Evolutionary conservation across 2,113 vertebrate genomes (phyloP), one percentile per base, ranked within the genome.

Genomic region (Tauraco erythrolophus): DNA sequence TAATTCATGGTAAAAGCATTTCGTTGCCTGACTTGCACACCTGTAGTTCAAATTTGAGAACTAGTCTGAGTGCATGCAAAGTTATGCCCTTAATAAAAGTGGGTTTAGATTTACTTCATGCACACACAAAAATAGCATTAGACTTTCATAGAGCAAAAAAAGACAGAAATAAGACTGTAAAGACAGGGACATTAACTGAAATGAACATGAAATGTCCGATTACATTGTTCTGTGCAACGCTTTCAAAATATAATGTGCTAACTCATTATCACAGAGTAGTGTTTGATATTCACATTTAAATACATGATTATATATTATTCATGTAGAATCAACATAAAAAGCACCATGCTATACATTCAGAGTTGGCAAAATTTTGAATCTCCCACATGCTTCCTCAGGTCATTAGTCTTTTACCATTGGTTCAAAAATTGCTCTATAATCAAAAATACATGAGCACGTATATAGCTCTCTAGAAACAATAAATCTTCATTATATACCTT

Each of bases 401-500:
- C 74, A 83, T 91, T 94, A 75, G 61, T 46, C 87, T 92, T 91
- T 93, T 84, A 78, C 28, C 16, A 37, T 68, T 87, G 72, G 41
- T 91, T 84, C 48, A 84, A 96, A 97, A 94, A 74, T 77, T 87
- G 53, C 76, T 89, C 65, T 68, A 94, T 62, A 96, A 88, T 95
- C 81, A 97, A 64, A 86, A 97, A 89, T 78, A 93, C 45, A 66
- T 33, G 50, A 95, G 61, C 45, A 95, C 6, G 0, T 46, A 75
- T 56, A 88, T 80, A 75, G 84, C n/a, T 86, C 65, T 86, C 60
- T 24, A 69, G 41, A 96, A 96, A 31, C 33, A 95, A 92, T 95
- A 96, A 87, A 95, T 97, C 95, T 92, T 95, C 92, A 88, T 97
- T 95, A 96, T 31, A 85, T 41, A 77, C 35, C 54, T 74, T 56